These are phyloP conservation scores for Prinia subflava DNA, from an alignment of 2,113 vertebrate species.

Conservation along the genomic window DNA sequence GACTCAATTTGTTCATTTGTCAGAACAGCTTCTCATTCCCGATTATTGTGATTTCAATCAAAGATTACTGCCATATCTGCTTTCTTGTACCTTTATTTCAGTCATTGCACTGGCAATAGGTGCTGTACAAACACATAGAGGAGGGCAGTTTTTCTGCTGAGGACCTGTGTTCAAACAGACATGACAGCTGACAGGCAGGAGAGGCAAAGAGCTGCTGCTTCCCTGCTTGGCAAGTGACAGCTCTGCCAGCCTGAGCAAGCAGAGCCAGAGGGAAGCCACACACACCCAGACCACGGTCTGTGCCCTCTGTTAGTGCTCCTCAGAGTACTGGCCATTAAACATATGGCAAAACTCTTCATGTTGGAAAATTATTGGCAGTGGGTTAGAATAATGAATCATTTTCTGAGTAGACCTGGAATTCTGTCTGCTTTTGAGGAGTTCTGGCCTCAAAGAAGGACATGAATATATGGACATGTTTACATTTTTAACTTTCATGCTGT, in stretches of 20 bases:
- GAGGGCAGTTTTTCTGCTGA: not conserved
- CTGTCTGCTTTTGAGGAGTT: not conserved
- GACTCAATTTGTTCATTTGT: not conserved
- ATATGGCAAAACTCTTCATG: not conserved
- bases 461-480: not conserved
- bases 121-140: not conserved
- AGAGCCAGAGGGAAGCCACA: not conserved
- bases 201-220: not conserved
- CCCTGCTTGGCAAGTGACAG: not conserved
- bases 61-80: not conserved
- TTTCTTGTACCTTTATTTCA: not conserved
- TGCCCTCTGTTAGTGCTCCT: not conserved
- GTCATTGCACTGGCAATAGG: not conserved
- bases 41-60: not conserved
- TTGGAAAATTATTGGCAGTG: not conserved
- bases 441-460: not conserved
- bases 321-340: not conserved
- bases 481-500: not conserved
- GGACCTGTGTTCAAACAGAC: not conserved
- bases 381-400: not conserved
- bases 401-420: not conserved
- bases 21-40: not conserved
- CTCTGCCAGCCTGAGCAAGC: not conserved
- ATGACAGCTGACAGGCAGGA: not conserved
- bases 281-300: not conserved